Conservation (phyloP, 2,113 vertebrate species). For the Chloropsis cyanopogon region DNA sequence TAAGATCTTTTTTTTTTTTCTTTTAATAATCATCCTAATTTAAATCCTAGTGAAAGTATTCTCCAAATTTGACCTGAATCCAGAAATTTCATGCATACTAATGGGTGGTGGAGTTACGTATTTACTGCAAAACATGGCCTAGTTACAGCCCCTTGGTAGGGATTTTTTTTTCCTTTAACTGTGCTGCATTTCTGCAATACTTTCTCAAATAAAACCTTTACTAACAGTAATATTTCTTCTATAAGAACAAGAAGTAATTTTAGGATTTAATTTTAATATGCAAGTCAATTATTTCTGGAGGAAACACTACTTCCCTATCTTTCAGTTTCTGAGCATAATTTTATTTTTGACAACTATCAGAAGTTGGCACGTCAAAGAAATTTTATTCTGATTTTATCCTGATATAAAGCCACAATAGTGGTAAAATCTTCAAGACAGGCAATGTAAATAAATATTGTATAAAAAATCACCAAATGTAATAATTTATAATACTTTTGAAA, state of each 20-base stretch:
- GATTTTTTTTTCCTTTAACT: neutral
- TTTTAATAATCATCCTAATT: neutral
- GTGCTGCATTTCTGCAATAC: neutral
- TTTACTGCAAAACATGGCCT: neutral
- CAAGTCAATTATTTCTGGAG: neutral
- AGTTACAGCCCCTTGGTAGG: neutral
- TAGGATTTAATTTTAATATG: neutral
- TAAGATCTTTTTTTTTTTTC: rapidly evolving
- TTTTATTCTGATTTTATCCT: neutral
- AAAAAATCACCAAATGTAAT: neutral
- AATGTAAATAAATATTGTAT: neutral
- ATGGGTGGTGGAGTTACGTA: neutral
- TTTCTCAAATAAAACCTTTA: neutral
- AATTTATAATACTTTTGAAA: neutral
- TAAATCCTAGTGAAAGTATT: neutral
- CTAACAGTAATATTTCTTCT: neutral
- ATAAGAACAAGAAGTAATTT: neutral
- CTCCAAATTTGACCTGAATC: neutral
- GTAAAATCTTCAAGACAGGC: neutral
- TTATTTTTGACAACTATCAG: neutral
- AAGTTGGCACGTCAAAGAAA: neutral
- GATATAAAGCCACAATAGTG: neutral
- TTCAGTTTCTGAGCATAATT: neutral
- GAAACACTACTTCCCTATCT: neutral
- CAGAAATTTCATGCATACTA: neutral